Evolutionary conservation across 2,797 vertebrate species (phyloP).

Genomic region (Crocidura indochinensis): DNA sequence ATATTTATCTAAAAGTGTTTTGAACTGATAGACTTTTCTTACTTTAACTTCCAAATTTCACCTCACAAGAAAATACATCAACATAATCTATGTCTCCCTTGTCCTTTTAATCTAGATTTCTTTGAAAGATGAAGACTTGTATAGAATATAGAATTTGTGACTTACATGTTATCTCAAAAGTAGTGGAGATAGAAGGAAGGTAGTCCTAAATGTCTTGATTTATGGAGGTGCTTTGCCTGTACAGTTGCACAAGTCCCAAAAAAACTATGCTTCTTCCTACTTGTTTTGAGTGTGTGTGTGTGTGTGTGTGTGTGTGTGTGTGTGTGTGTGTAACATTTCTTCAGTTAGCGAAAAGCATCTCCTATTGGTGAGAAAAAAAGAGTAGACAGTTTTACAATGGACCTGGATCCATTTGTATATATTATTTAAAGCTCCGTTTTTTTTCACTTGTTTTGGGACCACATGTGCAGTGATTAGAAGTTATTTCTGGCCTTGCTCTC

Average conservation of each 20-base stretch:
- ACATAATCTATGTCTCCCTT: neutral
- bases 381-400: conserved; percentile 82
- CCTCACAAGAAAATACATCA: neutral
- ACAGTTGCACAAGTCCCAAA: conserved; percentile 76
- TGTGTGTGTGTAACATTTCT: conserved; percentile 81
- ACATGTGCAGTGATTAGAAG: no score
- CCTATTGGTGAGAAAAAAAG: conserved; percentile 84
- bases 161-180: neutral
- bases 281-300: conserved; percentile 13
- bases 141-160: neutral
- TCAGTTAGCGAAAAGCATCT: conserved; percentile 84
- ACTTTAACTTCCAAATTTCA: no score
- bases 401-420: conserved; percentile 71
- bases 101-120: neutral
- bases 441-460: no score
- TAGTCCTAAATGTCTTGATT: conserved; percentile 71
- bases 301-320: no score
- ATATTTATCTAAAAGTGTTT: neutral
- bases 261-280: conserved; percentile 79
- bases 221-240: conserved; percentile 69
- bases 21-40: neutral
- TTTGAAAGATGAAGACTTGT: neutral
- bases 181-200: conserved; percentile 5
- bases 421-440: conserved; percentile 82
- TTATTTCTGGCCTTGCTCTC: no score